Evolutionary conservation across 2,113 vertebrate species (phyloP), one percentile per base, ranked within the genome.

Genomic region (Clupea harengus): DNA sequence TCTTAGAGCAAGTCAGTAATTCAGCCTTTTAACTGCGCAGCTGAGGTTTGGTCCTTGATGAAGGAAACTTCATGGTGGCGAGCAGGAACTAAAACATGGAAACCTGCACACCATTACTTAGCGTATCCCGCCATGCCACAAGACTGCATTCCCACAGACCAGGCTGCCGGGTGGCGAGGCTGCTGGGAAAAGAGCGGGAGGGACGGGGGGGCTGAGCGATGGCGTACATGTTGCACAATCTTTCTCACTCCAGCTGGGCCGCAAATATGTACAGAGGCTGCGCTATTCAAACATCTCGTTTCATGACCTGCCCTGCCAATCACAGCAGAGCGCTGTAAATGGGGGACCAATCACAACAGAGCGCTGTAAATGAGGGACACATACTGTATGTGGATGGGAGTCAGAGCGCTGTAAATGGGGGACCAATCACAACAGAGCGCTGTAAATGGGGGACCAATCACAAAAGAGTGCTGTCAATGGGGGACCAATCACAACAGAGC

Each of bases 11-110:
- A 67, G 72, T 78, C 88, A 82, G 60, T 87, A 87, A 87, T 86
- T 87, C 45, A 83, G 83, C 81, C 80, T 83, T 85, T 17, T 86
- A 60, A 85, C 81, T 85, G 83, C 83, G 88, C 87, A 84, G 85
- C 83, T 89, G 86, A 87, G 87, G 87, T 89, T 88, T 88, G 84
- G 67, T 87, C 86, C 84, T 80, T 83, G 82, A 52, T 60, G 83
- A 89, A 84, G 85, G 88, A 89, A 88, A 90, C 85, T 83, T 85
- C 81, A 60, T 47, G 75, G 81, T 57, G 82, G 81, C 81, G 82
- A 83, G 82, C 82, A 32, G 28, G 83, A 90, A 81, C 81, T 54
- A 78, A 87, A 88, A 89, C 20, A 82, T 22, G 72, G 10, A 78
- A 78, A 78, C 72, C 72, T 78, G 75, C 47, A 49, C 75, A 84